Evolutionary conservation across 2,888 invertebrate genomes (phyloP).

Genomic region (Dolichopus griseipennis): DNA sequence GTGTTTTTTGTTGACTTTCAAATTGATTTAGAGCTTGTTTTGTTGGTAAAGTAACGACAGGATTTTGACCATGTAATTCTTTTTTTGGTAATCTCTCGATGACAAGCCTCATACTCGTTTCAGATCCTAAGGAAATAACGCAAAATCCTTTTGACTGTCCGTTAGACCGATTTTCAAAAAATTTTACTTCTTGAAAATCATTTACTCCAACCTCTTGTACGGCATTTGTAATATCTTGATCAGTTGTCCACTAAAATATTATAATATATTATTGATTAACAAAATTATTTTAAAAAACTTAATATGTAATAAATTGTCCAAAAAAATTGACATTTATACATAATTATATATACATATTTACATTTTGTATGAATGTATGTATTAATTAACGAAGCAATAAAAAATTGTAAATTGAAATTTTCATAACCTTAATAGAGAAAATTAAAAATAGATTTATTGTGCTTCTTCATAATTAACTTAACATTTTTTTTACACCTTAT

Average conservation of each 20-base stretch:
- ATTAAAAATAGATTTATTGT: too few relatives aligned
- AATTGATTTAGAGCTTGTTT: slow-evolving; percentile 81
- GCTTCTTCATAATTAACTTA: too few relatives aligned
- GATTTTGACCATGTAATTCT: slow-evolving; percentile 91
- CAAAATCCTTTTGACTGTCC: slow-evolving; percentile 99
- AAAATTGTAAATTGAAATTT: too few relatives aligned
- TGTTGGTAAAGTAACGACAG: slow-evolving; percentile 89
- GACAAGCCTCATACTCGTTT: slow-evolving; percentile 76
- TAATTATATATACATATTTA: too few relatives aligned
- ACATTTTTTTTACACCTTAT: too few relatives aligned
- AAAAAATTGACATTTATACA: too few relatives aligned
- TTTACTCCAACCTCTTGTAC: slow-evolving; percentile 77
- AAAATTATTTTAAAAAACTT: too few relatives aligned
- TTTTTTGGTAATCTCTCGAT: slow-evolving; percentile 92
- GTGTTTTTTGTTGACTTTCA: slow-evolving; percentile 85
- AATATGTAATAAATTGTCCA: too few relatives aligned
- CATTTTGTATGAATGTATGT: too few relatives aligned
- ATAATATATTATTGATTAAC: too few relatives aligned
- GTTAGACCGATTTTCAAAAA: slow-evolving; percentile 97
- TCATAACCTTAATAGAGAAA: too few relatives aligned
- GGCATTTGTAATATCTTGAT: slow-evolving; percentile 90
- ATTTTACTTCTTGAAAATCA: slow-evolving; percentile 96
- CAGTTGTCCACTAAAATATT: slow-evolving; percentile 86
- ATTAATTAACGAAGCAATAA: too few relatives aligned
- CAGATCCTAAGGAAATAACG: slow-evolving; percentile 87